Evolutionary conservation across 2,888 invertebrate species (phyloP).

Genomic region (Pelosia muscerda): DNA sequence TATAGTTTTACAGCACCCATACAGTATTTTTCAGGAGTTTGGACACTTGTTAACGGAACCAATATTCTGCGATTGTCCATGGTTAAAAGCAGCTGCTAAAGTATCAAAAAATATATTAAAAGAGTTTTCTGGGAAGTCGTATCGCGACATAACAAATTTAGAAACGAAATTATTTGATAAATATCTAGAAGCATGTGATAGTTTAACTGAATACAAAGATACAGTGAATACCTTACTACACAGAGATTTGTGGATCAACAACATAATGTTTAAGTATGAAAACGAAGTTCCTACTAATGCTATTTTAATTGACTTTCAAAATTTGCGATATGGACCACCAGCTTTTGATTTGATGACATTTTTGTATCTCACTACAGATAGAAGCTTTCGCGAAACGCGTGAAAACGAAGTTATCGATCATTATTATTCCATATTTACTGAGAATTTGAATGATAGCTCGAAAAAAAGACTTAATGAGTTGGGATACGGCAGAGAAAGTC

Average conservation of each 20-base stretch:
- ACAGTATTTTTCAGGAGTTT: slow-evolving; percentile 59
- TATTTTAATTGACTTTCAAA: slow-evolving; percentile 74
- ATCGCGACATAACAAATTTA: slow-evolving; percentile 49
- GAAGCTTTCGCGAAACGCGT: slow-evolving; percentile 60
- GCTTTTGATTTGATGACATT: slow-evolving; percentile 71
- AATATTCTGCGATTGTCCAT: slow-evolving; percentile 64
- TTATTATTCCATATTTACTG: slow-evolving; percentile 64
- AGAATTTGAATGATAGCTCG: slow-evolving; percentile 54
- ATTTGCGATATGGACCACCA: slow-evolving; percentile 72
- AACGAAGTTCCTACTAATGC: slow-evolving; percentile 61
- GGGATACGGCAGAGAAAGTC: slow-evolving; percentile 54
- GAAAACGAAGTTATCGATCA: slow-evolving; percentile 59
- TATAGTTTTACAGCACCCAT: slow-evolving; percentile 37
- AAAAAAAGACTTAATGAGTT: slow-evolving; percentile 54
- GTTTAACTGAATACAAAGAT: slow-evolving; percentile 55
- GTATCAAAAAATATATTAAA: slow-evolving; percentile 62
- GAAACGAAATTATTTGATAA: slow-evolving; percentile 55
- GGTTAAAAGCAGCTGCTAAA: slow-evolving; percentile 67
- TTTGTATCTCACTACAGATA: slow-evolving; percentile 67
- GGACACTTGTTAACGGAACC: slow-evolving; percentile 58
- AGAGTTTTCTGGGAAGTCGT: slow-evolving; percentile 62
- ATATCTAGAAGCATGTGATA: slow-evolving; percentile 64
- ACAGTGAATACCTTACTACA: slow-evolving; percentile 73
- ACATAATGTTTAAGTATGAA: slow-evolving; percentile 73
- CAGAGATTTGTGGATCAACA: slow-evolving; percentile 77